Evolutionary conservation across 2,888 invertebrate genomes (phyloP).

Genomic region (Chrysomela aeneicollis): DNA sequence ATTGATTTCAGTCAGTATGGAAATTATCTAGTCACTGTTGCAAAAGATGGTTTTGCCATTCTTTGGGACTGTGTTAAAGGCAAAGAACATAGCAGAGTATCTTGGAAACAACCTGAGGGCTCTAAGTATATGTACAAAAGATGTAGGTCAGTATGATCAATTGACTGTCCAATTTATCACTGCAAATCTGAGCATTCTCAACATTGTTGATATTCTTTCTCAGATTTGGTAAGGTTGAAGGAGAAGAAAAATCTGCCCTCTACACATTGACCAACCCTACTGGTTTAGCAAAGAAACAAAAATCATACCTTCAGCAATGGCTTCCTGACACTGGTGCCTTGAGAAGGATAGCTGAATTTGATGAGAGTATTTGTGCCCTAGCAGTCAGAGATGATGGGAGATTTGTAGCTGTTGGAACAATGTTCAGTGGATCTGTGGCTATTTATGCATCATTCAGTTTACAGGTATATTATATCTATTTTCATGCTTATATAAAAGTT

Average conservation of each 20-base stretch:
- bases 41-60: constrained; percentile 84
- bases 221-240: constrained; percentile 78
- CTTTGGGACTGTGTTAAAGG: constrained; percentile 80
- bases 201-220: too few relatives aligned
- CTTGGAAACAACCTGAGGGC: constrained; percentile 79
- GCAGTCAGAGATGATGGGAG: constrained; percentile 91
- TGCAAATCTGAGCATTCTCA: constrained; percentile 2
- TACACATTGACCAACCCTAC: constrained; percentile 85
- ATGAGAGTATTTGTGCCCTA: constrained; percentile 83
- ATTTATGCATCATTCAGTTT: constrained; percentile 92
- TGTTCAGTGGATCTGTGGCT: constrained; percentile 91
- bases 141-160: constrained; percentile 67
- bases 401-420: constrained; percentile 91
- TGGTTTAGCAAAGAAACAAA: constrained; percentile 74
- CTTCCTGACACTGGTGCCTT: constrained; percentile 67
- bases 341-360: constrained; percentile 67
- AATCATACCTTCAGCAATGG: constrained; percentile 84
- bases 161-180: not conserved
- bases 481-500: not conserved
- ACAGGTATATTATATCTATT: constrained; percentile 66
- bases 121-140: constrained; percentile 84
- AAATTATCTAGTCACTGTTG: constrained; percentile 80
- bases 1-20: constrained; percentile 88
- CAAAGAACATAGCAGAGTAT: constrained; percentile 73
- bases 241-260: constrained; percentile 71